phyloP scores from a whole-genome alignment of 2,888 invertebrate species.

The Eristalinus sepulchralis region DNA sequence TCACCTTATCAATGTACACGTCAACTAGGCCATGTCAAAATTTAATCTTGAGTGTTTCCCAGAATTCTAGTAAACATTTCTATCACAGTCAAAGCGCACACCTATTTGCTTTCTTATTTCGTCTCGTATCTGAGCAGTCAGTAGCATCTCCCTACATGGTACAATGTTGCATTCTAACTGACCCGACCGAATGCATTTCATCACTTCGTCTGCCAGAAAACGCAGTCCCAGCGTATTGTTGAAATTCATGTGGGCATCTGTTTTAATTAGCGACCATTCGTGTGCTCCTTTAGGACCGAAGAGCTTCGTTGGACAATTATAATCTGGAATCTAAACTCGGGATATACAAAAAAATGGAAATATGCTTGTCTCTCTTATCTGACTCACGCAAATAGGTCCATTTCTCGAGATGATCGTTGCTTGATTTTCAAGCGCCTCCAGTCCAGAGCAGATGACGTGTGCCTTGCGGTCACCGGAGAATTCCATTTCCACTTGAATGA shows the following conservation, averaged over 20 bases:
- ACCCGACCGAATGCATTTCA: slow-evolving; percentile 85
- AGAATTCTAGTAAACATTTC: slow-evolving; percentile 19
- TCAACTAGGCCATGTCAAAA: slow-evolving; percentile 15
- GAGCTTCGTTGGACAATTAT: slow-evolving; percentile 86
- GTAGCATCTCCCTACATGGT: slow-evolving; percentile 84
- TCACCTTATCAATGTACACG: not conserved
- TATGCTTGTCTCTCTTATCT: not conserved
- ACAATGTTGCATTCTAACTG: slow-evolving; percentile 85
- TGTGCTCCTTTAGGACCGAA: slow-evolving; percentile 78
- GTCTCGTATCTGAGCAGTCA: slow-evolving; percentile 86
- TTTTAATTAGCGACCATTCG: slow-evolving; percentile 84
- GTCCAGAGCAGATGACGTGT: slow-evolving; percentile 74
- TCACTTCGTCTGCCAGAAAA: slow-evolving; percentile 89
- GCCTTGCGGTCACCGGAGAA: slow-evolving; percentile 73
- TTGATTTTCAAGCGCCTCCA: slow-evolving; percentile 72
- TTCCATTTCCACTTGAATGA: slow-evolving; percentile 73
- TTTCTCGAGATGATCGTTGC: slow-evolving; percentile 74
- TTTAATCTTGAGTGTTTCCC: not conserved
- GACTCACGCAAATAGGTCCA: slow-evolving; percentile 74
- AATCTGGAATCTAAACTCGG: slow-evolving; percentile 80
- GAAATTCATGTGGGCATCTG: slow-evolving; percentile 83
- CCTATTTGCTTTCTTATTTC: slow-evolving; percentile 86
- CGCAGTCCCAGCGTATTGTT: slow-evolving; percentile 87
- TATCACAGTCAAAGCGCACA: slow-evolving; percentile 81
- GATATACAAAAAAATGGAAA: too few relatives aligned